Evolutionary conservation across 37 sponge, comb jelly and placozoan genomes (phyloP).

Genomic region (Hexactinellida sp.): DNA sequence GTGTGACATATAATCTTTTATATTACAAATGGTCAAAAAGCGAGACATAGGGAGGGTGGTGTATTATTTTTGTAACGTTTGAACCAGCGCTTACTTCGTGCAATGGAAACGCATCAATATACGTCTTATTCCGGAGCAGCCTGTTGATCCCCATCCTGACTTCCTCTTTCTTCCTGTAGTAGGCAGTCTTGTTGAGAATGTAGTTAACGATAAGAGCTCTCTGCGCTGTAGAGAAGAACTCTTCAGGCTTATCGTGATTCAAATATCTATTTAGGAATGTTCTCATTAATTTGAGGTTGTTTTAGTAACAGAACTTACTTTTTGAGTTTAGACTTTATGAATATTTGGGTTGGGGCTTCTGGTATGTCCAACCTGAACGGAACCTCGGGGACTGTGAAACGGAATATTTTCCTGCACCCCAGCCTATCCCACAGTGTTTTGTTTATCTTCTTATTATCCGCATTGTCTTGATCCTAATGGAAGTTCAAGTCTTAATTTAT

Average conservation of each 20-base stretch:
- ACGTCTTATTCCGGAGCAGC: conserved; percentile 39
- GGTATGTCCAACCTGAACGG: neutral
- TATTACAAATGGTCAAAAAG: neutral
- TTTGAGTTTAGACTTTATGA: neutral
- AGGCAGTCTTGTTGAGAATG: neutral
- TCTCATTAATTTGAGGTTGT: neutral
- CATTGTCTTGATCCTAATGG: neutral
- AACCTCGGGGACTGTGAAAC: neutral
- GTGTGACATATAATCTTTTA: too few relatives aligned
- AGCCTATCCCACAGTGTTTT: neutral
- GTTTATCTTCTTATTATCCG: conserved; percentile 1
- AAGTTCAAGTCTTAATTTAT: neutral
- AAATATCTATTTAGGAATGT: neutral
- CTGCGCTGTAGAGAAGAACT: conserved; percentile 4
- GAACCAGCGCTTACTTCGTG: conserved; percentile 35
- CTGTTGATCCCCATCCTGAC: conserved; percentile 42
- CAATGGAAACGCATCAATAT: conserved; percentile 57
- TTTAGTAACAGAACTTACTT: neutral
- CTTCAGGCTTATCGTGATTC: neutral
- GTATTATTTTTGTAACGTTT: too few relatives aligned
- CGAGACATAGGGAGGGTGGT: too few relatives aligned
- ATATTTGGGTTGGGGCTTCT: conserved; percentile 1
- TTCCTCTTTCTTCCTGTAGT: neutral
- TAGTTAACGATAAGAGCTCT: conserved; percentile 9
- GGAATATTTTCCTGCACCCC: neutral